These are phyloP conservation scores for Sigmodon hispidus DNA, from an alignment of 2,113 vertebrate genomes.

Conservation along the genomic window DNA sequence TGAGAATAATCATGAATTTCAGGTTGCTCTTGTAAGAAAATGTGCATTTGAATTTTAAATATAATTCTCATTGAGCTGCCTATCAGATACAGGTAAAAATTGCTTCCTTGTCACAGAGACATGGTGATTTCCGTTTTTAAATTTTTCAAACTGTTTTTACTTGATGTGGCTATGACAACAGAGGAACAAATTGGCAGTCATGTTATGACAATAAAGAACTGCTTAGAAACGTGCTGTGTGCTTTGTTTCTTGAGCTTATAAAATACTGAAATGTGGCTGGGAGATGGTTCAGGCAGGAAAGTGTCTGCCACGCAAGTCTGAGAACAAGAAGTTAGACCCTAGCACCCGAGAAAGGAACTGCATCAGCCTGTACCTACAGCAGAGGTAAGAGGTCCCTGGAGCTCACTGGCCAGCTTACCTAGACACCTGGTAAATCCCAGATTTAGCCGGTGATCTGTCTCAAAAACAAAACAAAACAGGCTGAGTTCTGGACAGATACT, in stretches of 20 bases:
- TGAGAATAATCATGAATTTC: neutral
- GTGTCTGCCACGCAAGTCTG: neutral
- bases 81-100: conserved; percentile 10
- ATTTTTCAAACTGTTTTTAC: conserved; percentile 6
- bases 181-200: neutral
- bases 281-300: neutral
- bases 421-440: neutral
- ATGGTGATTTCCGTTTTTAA: conserved; percentile 1
- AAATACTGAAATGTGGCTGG: neutral
- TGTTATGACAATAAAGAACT: neutral
- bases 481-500: neutral
- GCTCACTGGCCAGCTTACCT: no score
- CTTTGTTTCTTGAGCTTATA: neutral
- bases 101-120: neutral
- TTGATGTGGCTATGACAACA: neutral
- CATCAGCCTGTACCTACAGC: neutral
- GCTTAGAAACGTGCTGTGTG: neutral
- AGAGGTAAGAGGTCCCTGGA: neutral
- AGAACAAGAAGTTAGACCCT: neutral
- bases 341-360: neutral
- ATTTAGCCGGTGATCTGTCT: neutral
- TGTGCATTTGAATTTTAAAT: conserved; percentile 48
- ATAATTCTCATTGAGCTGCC: conserved; percentile 12
- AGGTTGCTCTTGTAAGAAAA: neutral
- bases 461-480: neutral